These are phyloP conservation scores for Euborellia annulipes DNA, from an alignment of 1,140 invertebrate species.

Conservation along the genomic window DNA sequence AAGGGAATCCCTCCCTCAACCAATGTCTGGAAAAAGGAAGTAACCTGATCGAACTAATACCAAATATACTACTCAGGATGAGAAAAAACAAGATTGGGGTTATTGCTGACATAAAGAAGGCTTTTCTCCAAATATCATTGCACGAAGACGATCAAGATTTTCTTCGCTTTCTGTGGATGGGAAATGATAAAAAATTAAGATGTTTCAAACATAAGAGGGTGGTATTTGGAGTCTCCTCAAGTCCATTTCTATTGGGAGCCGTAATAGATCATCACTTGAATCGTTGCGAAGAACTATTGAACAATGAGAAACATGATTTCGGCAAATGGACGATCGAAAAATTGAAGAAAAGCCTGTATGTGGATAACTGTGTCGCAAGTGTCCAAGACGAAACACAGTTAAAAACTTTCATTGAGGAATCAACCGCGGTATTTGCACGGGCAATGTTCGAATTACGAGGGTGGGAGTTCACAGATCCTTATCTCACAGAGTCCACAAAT, in stretches of 20 bases:
- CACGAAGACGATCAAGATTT: slow-evolving; percentile 18
- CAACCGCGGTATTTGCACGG: slow-evolving; percentile 12
- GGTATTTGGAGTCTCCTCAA: slow-evolving; percentile 12
- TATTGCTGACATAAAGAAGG: slow-evolving; percentile 26
- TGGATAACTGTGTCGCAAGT: slow-evolving; percentile 18
- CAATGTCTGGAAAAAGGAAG: slow-evolving; percentile 24
- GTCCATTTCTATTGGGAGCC: slow-evolving; percentile 11
- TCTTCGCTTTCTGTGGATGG: slow-evolving; percentile 23
- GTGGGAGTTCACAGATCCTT: slow-evolving; percentile 15
- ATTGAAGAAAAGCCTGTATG: slow-evolving; percentile 14
- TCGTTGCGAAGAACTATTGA: too few relatives aligned
- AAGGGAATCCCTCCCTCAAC: slow-evolving; percentile 22
- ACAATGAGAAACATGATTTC: slow-evolving; percentile 2
- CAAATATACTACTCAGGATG: slow-evolving; percentile 24
- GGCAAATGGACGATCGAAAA: slow-evolving; percentile 9
- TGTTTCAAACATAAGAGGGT: slow-evolving; percentile 19
- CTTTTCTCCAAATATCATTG: slow-evolving; percentile 25
- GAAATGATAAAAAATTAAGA: slow-evolving; percentile 10
- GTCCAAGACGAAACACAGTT: slow-evolving; percentile 13
- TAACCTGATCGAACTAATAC: slow-evolving; percentile 26
- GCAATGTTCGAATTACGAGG: slow-evolving; percentile 19
- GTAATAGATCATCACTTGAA: slow-evolving; percentile 6
- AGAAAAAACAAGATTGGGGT: slow-evolving; percentile 21
- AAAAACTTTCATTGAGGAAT: slow-evolving; percentile 10
- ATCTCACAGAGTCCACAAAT: not conserved